Percentiles rank a stretch among this genome's conserved stretches.
These are phyloP conservation scores for Pseudomugil gertrudae DNA, from an alignment of 2,797 vertebrate genomes.

Conservation along the genomic window DNA sequence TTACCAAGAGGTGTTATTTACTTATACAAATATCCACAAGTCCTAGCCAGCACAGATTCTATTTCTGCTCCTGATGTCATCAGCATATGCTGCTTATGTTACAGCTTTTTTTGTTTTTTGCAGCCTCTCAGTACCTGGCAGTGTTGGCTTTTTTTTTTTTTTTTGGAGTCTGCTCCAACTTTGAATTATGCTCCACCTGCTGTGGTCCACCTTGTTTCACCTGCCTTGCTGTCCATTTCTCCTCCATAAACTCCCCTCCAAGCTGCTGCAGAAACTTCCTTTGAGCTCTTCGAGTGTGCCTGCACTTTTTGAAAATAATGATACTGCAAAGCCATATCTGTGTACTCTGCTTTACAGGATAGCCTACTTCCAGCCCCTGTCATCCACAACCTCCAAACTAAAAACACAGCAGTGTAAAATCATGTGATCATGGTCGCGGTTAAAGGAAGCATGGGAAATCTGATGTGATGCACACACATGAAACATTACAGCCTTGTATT, in stretches of 20 bases:
- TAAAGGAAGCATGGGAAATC: no score
- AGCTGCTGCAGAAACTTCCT: neutral
- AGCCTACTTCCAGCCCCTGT: neutral
- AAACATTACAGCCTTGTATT: neutral
- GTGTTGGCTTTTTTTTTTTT: neutral
- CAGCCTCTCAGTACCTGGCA: neutral
- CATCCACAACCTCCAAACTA: neutral
- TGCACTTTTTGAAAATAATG: neutral
- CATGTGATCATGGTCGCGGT: neutral
- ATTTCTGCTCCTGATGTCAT: neutral
- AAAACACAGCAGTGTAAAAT: neutral
- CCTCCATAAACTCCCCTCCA: neutral
- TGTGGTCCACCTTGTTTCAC: neutral
- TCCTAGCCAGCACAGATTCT: neutral
- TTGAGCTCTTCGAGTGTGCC: neutral
- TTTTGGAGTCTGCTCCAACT: neutral
- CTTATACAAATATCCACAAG: neutral
- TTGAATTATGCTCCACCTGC: neutral
- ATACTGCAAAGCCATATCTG: neutral
- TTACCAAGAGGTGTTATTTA: neutral
- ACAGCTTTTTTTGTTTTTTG: neutral
- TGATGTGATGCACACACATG: no score
- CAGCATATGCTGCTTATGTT: neutral
- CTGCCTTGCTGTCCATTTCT: neutral
- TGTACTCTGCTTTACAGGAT: neutral